Conservation (phyloP, 2,797 vertebrate genomes). For the Pangasius mekongensis region DNA sequence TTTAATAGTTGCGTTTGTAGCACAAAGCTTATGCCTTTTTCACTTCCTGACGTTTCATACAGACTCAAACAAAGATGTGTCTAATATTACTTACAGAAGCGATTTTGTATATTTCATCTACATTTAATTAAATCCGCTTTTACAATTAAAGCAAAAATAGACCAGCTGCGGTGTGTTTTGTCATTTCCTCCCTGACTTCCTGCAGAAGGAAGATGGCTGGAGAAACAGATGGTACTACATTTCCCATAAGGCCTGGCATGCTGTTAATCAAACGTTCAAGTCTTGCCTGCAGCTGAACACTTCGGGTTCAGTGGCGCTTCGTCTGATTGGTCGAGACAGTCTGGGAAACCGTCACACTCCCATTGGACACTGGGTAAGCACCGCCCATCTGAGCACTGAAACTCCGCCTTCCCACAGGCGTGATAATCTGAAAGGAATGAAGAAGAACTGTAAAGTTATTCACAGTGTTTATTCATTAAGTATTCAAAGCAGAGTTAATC, state of each 20-base stretch:
- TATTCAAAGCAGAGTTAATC: not conserved
- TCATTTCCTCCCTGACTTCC: not conserved
- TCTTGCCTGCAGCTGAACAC: slow-evolving; percentile 80
- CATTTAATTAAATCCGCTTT: not conserved
- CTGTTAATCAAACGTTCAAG: slow-evolving; percentile 38
- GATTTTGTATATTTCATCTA: not conserved
- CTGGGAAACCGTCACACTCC: slow-evolving; percentile 86
- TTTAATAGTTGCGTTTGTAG: no score
- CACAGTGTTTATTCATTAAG: not conserved
- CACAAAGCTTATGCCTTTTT: no score
- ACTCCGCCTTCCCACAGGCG: slow-evolving; percentile 78
- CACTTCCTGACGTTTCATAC: no score
- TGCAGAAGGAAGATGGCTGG: not conserved
- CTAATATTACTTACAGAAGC: not conserved
- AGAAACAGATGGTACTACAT: slow-evolving; percentile 23
- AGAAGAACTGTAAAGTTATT: not conserved
- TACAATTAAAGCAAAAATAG: not conserved
- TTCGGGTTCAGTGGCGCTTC: slow-evolving; percentile 82
- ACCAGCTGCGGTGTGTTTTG: not conserved
- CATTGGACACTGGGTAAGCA: slow-evolving; percentile 83
- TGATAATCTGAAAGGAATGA: slow-evolving; percentile 72
- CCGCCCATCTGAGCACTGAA: slow-evolving; percentile 81
- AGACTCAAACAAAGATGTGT: no score
- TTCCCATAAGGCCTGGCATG: slow-evolving; percentile 35
- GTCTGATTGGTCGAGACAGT: slow-evolving; percentile 84